Evolutionary conservation across 2,797 vertebrate genomes (phyloP).

Genomic region (Cynopterus sphinx): DNA sequence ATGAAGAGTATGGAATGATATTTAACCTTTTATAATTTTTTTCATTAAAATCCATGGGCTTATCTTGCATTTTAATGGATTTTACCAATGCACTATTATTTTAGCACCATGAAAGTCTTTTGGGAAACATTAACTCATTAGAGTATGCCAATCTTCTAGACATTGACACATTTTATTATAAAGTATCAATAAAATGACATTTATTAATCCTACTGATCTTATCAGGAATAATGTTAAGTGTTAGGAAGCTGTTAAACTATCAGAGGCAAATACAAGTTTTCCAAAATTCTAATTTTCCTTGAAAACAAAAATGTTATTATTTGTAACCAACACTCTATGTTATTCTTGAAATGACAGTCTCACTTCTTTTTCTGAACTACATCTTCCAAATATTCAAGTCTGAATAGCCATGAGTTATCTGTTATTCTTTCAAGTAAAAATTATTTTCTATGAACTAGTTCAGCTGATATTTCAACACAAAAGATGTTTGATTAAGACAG

Average conservation of each 20-base stretch:
- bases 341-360: not conserved
- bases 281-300: not conserved
- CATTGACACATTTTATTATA: not conserved
- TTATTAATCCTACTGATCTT: not conserved
- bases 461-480: not conserved
- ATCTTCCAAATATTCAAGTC: not conserved
- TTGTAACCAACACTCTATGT: not conserved
- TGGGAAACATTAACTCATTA: slow-evolving; percentile 29
- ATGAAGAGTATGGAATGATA: not conserved
- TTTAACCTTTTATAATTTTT: not conserved
- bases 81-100: not conserved
- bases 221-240: not conserved
- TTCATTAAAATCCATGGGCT: not conserved
- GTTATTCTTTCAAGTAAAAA: slow-evolving; percentile 31
- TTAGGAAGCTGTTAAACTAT: not conserved
- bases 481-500: not conserved
- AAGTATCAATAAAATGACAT: not conserved
- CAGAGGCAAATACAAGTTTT: not conserved
- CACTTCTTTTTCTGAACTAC: not conserved
- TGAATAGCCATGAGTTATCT: not conserved
- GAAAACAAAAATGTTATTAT: not conserved
- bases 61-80: not conserved
- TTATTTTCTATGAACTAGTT: not conserved
- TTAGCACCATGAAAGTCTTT: not conserved
- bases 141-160: not conserved